A percentile compares a stretch with the other conserved stretches of the same genome.
Evolutionary conservation across 2,113 vertebrate genomes (phyloP).

Genomic region (Rhipidura dahli): DNA sequence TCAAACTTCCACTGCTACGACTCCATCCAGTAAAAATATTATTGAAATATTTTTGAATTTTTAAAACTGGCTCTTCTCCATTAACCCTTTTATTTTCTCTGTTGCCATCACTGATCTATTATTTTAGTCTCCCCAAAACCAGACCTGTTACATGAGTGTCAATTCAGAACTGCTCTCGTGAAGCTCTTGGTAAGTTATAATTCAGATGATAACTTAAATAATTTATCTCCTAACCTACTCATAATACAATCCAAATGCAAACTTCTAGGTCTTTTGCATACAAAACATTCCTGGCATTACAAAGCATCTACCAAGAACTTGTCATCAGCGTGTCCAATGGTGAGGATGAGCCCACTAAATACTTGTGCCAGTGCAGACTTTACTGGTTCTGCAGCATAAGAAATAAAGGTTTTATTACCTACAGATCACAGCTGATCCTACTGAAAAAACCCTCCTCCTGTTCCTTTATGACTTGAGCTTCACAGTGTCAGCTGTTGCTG

Average conservation of each 20-base stretch:
- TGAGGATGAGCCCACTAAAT: background rate
- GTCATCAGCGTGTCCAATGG: accelerated
- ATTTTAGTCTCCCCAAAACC: background rate
- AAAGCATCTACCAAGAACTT: background rate
- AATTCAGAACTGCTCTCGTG: background rate
- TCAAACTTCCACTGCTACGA: background rate
- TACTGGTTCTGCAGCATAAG: background rate
- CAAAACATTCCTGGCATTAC: background rate
- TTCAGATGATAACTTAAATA: background rate
- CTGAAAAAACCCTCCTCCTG: background rate
- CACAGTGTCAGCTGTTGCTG: background rate
- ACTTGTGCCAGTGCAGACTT: background rate
- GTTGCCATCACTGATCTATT: background rate
- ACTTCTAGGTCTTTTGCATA: background rate
- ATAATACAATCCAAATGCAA: background rate
- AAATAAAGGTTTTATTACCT: background rate
- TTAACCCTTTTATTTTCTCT: background rate
- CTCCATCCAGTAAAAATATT: background rate
- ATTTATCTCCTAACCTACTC: background rate
- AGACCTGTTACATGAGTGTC: background rate
- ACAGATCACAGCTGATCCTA: background rate
- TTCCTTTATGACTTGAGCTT: background rate
- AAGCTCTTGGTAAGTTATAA: background rate
- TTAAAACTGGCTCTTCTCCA: background rate
- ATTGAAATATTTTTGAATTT: background rate